Conservation (phyloP, 2,888 invertebrate species). For the Drosophila kanekoi region DNA sequence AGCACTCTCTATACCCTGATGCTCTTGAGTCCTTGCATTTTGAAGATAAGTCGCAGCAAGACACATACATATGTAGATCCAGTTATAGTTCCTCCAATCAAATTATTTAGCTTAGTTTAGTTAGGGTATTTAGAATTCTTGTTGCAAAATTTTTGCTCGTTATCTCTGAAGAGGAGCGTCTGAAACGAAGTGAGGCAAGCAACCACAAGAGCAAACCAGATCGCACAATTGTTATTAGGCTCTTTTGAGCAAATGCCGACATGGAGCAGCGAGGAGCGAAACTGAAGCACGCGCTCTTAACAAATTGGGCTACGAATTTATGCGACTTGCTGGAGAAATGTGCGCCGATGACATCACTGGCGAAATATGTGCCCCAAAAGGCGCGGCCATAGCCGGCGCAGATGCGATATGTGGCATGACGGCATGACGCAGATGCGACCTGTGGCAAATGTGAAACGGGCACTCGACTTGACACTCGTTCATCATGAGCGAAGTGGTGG, state of each 20-base stretch:
- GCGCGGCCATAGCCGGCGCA: constrained; percentile 56
- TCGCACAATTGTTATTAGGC: constrained; percentile 77
- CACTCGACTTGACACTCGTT: constrained; percentile 50
- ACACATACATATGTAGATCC: no score
- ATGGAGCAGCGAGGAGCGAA: constrained; percentile 46
- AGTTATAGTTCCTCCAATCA: no score
- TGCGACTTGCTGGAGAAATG: constrained; percentile 61
- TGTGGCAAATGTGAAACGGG: constrained; percentile 22
- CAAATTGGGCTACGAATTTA: constrained; percentile 78
- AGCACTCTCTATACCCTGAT: no score
- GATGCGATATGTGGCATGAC: constrained; percentile 19
- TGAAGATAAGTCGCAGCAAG: no score
- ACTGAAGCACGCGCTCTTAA: constrained; percentile 79
- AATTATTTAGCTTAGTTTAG: not conserved
- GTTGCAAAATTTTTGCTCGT: constrained; percentile 12
- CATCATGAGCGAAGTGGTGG: constrained; percentile 41
- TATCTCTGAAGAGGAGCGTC: constrained; percentile 53
- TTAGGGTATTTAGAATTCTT: constrained; percentile 37
- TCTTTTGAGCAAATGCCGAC: constrained; percentile 76
- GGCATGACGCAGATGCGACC: constrained; percentile 46
- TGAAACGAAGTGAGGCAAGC: constrained; percentile 38
- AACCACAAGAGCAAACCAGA: constrained; percentile 55
- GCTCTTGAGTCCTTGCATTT: no score
- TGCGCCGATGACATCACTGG: constrained; percentile 72
- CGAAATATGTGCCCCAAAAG: constrained; percentile 75